Conservation (phyloP, 2,888 invertebrate genomes). For the Strigamia transsilvanica region DNA sequence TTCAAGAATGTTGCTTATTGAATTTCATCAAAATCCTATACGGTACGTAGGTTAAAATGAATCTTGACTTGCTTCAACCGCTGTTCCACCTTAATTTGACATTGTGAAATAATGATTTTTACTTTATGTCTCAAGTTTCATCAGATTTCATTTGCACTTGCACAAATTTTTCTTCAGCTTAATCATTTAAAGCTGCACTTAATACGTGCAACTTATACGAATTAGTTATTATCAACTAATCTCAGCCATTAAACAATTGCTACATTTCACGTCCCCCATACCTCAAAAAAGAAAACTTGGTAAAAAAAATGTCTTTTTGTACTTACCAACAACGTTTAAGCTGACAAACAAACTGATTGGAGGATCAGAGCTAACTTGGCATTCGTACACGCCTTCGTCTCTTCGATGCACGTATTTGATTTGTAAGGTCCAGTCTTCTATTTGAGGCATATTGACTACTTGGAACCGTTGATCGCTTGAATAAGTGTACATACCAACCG, state of each 20-base stretch:
- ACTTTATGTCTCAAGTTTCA: slow-evolving; percentile 30
- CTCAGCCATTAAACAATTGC: background rate
- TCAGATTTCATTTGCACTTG: slow-evolving; percentile 26
- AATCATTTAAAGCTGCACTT: slow-evolving; percentile 20
- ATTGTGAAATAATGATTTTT: slow-evolving; percentile 30
- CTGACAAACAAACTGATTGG: slow-evolving; percentile 58
- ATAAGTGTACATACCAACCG: slow-evolving; percentile 86
- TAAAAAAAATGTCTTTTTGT: background rate
- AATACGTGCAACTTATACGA: background rate
- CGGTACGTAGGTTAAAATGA: background rate
- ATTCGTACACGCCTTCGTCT: slow-evolving; percentile 70
- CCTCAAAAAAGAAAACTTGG: no score
- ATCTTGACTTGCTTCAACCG: slow-evolving; percentile 26
- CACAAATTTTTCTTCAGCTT: background rate
- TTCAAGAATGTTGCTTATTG: slow-evolving; percentile 9
- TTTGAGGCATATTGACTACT: slow-evolving; percentile 72
- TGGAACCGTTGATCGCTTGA: slow-evolving; percentile 89
- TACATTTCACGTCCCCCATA: background rate
- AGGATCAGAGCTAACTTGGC: slow-evolving; percentile 59
- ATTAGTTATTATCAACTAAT: background rate
- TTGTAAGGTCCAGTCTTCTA: slow-evolving; percentile 84
- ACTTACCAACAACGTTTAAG: slow-evolving; percentile 58
- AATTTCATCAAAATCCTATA: slow-evolving; percentile 26
- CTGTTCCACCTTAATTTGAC: slow-evolving; percentile 30
- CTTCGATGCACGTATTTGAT: slow-evolving; percentile 86